Evolutionary conservation across 2,888 invertebrate genomes (phyloP).

Genomic region (Chalcis sispes): DNA sequence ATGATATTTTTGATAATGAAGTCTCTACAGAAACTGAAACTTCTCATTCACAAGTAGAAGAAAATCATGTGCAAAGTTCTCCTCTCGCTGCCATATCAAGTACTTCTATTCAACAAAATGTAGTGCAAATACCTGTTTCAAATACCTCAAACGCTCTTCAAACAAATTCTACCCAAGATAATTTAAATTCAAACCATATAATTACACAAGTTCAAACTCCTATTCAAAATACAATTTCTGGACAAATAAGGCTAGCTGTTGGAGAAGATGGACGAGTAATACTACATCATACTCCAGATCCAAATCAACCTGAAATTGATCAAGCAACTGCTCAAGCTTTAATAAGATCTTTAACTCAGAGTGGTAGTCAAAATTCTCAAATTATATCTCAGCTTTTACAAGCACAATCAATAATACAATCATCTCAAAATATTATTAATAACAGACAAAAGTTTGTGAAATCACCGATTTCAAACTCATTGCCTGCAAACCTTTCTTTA

Average conservation of each 20-base stretch:
- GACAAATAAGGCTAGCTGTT: slow-evolving; percentile 81
- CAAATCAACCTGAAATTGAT: slow-evolving; percentile 74
- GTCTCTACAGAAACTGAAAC: slow-evolving; percentile 67
- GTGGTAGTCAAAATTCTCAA: slow-evolving; percentile 71
- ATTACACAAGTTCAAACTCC: slow-evolving; percentile 78
- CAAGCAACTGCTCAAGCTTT: slow-evolving; percentile 73
- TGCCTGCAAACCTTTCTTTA: slow-evolving; percentile 50
- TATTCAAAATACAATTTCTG: slow-evolving; percentile 74
- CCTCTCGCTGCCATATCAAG: slow-evolving; percentile 47
- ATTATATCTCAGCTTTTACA: slow-evolving; percentile 73
- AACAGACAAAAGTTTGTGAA: slow-evolving; percentile 67
- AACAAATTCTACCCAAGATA: slow-evolving; percentile 27
- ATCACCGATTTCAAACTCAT: slow-evolving; percentile 62
- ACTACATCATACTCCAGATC: slow-evolving; percentile 80
- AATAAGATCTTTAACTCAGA: slow-evolving; percentile 71
- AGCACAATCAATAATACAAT: slow-evolving; percentile 65
- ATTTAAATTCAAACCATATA: slow-evolving; percentile 69
- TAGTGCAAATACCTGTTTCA: slow-evolving; percentile 56
- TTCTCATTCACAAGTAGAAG: slow-evolving; percentile 62
- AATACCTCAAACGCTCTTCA: slow-evolving; percentile 55
- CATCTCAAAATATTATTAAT: slow-evolving; percentile 55
- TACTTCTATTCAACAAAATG: slow-evolving; percentile 58
- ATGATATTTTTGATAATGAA: slow-evolving; percentile 78
- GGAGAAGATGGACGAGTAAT: slow-evolving; percentile 83
- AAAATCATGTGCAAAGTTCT: slow-evolving; percentile 62